These are phyloP conservation scores for Rhinoderma darwinii DNA, from an alignment of 2,113 vertebrate genomes.

Conservation along the genomic window DNA sequence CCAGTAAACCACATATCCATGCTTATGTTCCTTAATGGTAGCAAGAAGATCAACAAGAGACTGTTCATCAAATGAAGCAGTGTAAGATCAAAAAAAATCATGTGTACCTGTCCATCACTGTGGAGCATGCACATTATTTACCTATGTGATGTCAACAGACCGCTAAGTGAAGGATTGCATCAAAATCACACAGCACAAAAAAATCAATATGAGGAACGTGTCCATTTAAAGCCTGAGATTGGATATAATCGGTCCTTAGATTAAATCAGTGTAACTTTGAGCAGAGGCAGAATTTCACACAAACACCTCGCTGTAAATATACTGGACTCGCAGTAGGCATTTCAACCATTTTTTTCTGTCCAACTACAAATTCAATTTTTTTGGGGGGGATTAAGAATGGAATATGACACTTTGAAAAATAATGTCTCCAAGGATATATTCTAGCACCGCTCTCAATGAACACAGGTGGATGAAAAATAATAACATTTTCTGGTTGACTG, in stretches of 20 bases:
- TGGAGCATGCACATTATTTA: neutral
- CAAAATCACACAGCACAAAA: neutral
- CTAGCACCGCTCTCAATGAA: neutral
- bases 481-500: neutral
- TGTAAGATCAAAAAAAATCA: neutral
- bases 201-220: constrained; percentile 6
- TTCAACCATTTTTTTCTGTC: neutral
- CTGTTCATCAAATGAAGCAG: neutral
- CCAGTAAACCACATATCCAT: neutral
- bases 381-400: neutral
- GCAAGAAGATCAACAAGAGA: neutral
- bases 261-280: no score
- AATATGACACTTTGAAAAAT: neutral
- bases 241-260: neutral
- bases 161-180: constrained; percentile 2
- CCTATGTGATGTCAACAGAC: neutral
- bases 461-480: neutral
- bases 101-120: neutral
- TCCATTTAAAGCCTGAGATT: neutral
- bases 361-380: neutral
- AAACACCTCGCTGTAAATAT: neutral
- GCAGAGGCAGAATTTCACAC: neutral
- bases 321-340: neutral
- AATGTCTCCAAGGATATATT: neutral
- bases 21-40: neutral